Evolutionary conservation across 2,797 vertebrate genomes (phyloP).

Genomic region (Bradypus variegatus): DNA sequence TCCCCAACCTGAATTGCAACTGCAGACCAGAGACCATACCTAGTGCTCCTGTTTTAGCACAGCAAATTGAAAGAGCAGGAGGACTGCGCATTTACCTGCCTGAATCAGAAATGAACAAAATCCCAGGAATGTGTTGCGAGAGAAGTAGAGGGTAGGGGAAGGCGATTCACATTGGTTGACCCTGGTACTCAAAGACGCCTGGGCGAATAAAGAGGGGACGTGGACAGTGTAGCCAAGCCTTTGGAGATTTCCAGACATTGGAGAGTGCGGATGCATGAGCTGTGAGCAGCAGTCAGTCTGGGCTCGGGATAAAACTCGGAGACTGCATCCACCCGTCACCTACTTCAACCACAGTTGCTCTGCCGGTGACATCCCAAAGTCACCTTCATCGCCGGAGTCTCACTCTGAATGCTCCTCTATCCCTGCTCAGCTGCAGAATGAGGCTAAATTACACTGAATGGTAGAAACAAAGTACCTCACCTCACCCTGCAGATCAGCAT

Average conservation of each 20-base stretch:
- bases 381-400: rapidly evolving
- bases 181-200: background rate
- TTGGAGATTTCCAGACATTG: background rate
- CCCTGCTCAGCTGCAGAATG: background rate
- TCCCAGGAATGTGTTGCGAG: too few relatives aligned
- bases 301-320: too few relatives aligned
- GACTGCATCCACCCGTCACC: background rate
- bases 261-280: too few relatives aligned
- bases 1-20: background rate
- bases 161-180: background rate
- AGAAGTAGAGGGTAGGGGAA: rapidly evolving
- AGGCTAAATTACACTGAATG: background rate
- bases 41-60: background rate
- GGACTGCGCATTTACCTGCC: background rate
- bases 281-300: background rate
- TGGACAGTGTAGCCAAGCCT: background rate
- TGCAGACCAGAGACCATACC: background rate
- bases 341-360: background rate
- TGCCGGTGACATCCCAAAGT: too few relatives aligned
- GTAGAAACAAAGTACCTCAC: background rate
- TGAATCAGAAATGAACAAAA: background rate
- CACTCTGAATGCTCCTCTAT: background rate
- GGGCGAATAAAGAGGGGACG: background rate
- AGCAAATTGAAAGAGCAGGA: rapidly evolving
- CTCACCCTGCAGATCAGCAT: background rate